Evolutionary conservation across 2,113 vertebrate species (phyloP).

Genomic region (Galeopterus variegatus): DNA sequence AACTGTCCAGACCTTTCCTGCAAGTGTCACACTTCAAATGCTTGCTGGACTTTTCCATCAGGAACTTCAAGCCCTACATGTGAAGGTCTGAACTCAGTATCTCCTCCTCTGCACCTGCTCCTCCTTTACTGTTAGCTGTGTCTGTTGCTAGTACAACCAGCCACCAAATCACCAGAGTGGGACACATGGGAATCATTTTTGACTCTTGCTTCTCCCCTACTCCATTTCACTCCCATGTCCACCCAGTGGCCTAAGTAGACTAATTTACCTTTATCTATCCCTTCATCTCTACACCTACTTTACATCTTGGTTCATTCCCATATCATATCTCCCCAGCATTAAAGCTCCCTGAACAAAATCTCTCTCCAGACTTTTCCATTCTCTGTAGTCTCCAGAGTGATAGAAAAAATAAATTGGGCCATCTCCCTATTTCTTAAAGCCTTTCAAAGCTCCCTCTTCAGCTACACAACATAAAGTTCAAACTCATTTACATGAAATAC

Average conservation of each 20-base stretch:
- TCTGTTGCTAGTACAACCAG: not conserved
- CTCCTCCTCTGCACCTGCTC: not conserved
- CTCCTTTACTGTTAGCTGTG: not conserved
- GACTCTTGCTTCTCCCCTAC: not conserved
- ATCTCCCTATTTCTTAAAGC: not conserved
- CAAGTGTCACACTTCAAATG: not conserved
- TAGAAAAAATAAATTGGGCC: not conserved
- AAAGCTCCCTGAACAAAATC: not conserved
- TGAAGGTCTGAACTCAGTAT: not conserved
- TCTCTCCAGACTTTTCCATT: not conserved
- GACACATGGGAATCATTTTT: not conserved
- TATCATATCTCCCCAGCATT: not conserved
- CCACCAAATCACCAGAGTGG: not conserved
- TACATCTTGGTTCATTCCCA: not conserved
- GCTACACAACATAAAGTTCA: not conserved
- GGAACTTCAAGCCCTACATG: not conserved
- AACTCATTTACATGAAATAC: not conserved
- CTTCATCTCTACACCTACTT: not conserved
- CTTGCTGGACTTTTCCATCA: not conserved
- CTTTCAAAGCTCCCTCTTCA: not conserved
- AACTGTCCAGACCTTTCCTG: not conserved
- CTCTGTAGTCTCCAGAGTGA: not conserved
- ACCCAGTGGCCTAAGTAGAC: not conserved
- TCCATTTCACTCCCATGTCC: not conserved
- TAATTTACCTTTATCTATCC: not conserved